Conservation (phyloP, 2,888 invertebrate genomes). For the Acronicta psi region DNA sequence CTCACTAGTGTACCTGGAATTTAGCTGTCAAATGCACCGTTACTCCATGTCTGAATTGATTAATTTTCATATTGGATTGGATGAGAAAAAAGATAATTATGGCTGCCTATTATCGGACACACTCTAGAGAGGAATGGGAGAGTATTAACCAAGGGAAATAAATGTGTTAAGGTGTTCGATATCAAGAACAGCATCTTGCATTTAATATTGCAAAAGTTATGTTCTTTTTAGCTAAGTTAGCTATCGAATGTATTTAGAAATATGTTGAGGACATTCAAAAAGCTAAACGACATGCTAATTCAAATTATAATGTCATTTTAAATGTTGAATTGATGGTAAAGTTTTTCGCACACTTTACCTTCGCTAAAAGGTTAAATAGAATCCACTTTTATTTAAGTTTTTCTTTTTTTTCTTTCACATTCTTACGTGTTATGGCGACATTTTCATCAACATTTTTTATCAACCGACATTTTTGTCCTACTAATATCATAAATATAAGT, state of each 20-base stretch:
- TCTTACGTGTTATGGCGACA: no score
- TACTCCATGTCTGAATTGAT: conserved; percentile 42
- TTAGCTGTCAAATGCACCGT: conserved; percentile 47
- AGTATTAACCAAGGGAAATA: conserved; percentile 40
- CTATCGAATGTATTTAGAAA: background rate
- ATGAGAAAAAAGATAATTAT: conserved; percentile 47
- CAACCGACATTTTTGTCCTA: no score
- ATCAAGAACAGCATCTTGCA: conserved; percentile 28
- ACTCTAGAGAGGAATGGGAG: conserved; percentile 25
- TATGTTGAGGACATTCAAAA: background rate
- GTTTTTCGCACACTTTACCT: no score
- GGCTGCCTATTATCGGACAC: conserved; percentile 26
- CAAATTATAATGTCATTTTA: background rate
- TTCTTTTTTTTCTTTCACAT: no score
- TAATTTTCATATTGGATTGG: conserved; percentile 36
- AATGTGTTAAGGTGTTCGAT: conserved; percentile 14
- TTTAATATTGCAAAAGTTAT: conserved; percentile 27
- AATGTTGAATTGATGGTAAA: no score
- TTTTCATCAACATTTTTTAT: no score
- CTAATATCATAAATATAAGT: no score
- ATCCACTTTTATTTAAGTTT: no score
- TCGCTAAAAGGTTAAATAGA: no score
- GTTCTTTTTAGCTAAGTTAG: conserved; percentile 23
- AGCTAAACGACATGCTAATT: background rate
- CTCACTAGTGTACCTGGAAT: conserved; percentile 39